Evolutionary conservation across 2,797 vertebrate genomes (phyloP).

Genomic region (Botia almorhae): DNA sequence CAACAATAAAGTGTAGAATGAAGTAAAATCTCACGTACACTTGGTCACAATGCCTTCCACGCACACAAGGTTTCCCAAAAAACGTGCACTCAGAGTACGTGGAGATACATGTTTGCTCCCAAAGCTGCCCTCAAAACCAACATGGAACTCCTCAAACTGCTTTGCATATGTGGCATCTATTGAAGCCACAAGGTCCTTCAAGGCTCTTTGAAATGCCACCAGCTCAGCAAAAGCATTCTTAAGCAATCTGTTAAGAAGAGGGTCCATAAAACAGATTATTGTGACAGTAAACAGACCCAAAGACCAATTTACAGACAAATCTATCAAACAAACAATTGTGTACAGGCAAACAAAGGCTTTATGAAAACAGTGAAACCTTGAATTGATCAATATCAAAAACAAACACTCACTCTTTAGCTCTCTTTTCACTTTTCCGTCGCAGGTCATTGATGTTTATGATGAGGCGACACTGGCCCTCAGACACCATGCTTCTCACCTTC

Average conservation of each 20-base stretch:
- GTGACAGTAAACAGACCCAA: background rate
- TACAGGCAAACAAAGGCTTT: background rate
- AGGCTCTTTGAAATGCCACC: constrained; percentile 78
- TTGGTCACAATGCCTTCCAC: constrained; percentile 80
- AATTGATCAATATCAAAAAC: background rate
- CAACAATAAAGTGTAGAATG: constrained; percentile 41
- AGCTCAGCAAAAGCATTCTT: constrained; percentile 75
- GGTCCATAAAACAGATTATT: constrained; percentile 56
- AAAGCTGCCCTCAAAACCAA: constrained; percentile 68
- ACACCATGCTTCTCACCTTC: constrained; percentile 69
- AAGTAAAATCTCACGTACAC: constrained; percentile 62
- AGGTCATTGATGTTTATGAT: constrained; percentile 71
- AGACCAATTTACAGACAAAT: background rate
- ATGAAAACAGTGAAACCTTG: background rate
- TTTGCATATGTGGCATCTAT: constrained; percentile 73
- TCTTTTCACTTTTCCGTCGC: constrained; percentile 66
- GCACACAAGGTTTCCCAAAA: constrained; percentile 75
- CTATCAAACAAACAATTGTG: background rate
- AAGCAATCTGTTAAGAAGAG: constrained; percentile 68
- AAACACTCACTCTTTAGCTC: constrained; percentile 65
- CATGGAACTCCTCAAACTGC: constrained; percentile 72
- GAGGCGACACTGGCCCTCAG: constrained; percentile 65
- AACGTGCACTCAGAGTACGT: constrained; percentile 63
- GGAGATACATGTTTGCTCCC: constrained; percentile 73
- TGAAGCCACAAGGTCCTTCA: constrained; percentile 78